phyloP scores from a whole-genome alignment of 1,140 invertebrate genomes.

The Cyclina sinensis region DNA sequence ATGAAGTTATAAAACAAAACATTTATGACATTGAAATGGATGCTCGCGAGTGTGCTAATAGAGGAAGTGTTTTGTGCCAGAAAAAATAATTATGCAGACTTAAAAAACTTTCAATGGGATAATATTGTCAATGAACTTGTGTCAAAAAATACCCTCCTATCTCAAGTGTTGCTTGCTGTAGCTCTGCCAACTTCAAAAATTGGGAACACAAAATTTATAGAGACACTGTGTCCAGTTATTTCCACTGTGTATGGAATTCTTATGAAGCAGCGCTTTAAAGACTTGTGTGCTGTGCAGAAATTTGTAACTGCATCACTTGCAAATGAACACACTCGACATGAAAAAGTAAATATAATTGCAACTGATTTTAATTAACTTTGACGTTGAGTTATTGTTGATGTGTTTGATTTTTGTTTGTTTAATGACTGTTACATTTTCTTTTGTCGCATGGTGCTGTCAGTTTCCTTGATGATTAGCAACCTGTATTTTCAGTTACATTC shows the following conservation, averaged over 20 bases:
- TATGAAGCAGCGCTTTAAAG: conserved; percentile 14
- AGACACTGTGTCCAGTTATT: not conserved
- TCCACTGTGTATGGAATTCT: conserved; percentile 20
- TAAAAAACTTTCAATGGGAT: conserved; percentile 16
- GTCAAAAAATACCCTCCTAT: not conserved
- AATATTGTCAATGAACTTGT: not conserved
- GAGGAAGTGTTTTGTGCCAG: not conserved
- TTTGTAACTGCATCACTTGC: not conserved
- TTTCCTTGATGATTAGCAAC: not conserved
- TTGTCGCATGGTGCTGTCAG: not conserved
- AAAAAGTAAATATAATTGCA: conserved; percentile 21
- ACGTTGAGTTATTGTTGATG: no score
- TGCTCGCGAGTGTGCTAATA: conserved; percentile 32
- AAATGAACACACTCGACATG: conserved; percentile 36
- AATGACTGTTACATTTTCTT: not conserved
- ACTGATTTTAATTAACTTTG: not conserved
- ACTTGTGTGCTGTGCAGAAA: not conserved
- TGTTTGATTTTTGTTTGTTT: no score
- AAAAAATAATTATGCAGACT: not conserved
- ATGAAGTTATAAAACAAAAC: not conserved
- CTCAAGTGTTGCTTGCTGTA: conserved; percentile 23
- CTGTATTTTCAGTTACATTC: not conserved
- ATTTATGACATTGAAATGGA: conserved; percentile 23
- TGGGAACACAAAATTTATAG: not conserved
- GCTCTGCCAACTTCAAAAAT: not conserved